Base-by-base conservation (phyloP, 1,140 invertebrate species). In the Pogonomyrmex californicus region DNA sequence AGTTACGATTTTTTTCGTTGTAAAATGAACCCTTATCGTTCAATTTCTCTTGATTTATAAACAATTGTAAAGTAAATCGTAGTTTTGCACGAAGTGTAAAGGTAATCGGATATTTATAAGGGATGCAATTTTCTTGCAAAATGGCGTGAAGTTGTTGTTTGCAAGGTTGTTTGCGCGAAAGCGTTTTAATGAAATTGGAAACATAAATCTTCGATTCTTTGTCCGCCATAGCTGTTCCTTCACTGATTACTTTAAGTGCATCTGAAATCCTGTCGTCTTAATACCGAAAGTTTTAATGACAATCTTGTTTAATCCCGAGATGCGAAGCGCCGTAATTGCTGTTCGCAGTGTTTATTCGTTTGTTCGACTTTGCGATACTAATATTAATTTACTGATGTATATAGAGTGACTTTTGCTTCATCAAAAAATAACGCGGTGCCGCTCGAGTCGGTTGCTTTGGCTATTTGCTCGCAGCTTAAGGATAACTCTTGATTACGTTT, bases 151-250 rank as follows among this genome's bases (percentile, higher is more conserved):
- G 54, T 58, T 71, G n/a, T 68, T 71, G 41, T 83, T 82, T 44
- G 41, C 66, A 70, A 44, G 10, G 9, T 30, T 82, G 65, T 82
- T 83, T 75, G 44, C 68, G 7, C 17, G 41, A 23, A 47, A 58
- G 30, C 60, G 68, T 73, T 73, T 83, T 62, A 83, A 83, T 83
- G 66, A 75, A 83, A 83, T 83, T 83, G 68, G 12, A 75, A 73
- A 83, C 68, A 73, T 83, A 83, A 83, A 83, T 83, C 79, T 83
- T 83, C 66, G 54, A 83, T 83, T 73, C 41, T 83, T 12, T 41
- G 14, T 23, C 36, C 6, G 30, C 66, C 66, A 10, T 23, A 44
- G 10, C 41, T 81, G 36, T 58, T 33, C 54, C 17, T 73, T 73
- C 44, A 62, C 79, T 49, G 54, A 60, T 49, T 73, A 73, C 41